Conservation (phyloP, 1,140 invertebrate genomes). For the Leguminivora glycinivorella region DNA sequence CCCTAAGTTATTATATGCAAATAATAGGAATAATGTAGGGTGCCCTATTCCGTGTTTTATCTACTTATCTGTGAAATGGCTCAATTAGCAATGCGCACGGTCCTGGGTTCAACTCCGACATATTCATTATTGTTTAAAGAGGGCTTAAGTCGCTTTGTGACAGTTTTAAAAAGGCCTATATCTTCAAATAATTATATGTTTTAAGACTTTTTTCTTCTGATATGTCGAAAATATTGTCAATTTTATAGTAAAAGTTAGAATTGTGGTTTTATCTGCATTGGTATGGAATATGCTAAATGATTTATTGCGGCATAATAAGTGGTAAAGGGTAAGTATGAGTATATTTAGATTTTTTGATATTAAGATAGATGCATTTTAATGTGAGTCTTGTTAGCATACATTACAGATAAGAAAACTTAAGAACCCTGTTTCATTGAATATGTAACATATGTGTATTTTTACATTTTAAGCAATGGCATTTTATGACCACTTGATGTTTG, state of each 20-base stretch:
- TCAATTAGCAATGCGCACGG: slow-evolving; percentile 69
- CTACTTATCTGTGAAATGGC: slow-evolving; percentile 77
- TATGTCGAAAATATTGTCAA: not conserved
- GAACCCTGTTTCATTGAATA: no score
- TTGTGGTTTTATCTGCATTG: slow-evolving; percentile 54
- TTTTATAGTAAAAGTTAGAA: slow-evolving; percentile 13
- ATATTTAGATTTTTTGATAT: slow-evolving; percentile 4
- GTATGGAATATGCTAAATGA: slow-evolving; percentile 72
- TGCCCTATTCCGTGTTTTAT: slow-evolving; percentile 73
- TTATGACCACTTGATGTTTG: no score
- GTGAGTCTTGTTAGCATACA: not conserved
- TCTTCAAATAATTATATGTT: not conserved
- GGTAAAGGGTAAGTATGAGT: not conserved
- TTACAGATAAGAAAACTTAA: no score
- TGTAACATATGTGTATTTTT: no score
- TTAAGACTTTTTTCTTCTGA: not conserved
- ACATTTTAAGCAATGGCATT: no score
- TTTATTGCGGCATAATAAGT: slow-evolving; percentile 48
- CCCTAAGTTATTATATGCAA: slow-evolving; percentile 75
- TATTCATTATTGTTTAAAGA: slow-evolving; percentile 4
- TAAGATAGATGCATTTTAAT: not conserved
- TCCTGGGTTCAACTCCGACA: slow-evolving; percentile 32
- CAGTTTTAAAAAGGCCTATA: not conserved
- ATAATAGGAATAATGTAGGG: slow-evolving; percentile 76
- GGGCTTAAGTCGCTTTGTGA: not conserved